phyloP scores from a whole-genome alignment of 2,888 invertebrate genomes.

The Rhogogaster chlorosoma region DNA sequence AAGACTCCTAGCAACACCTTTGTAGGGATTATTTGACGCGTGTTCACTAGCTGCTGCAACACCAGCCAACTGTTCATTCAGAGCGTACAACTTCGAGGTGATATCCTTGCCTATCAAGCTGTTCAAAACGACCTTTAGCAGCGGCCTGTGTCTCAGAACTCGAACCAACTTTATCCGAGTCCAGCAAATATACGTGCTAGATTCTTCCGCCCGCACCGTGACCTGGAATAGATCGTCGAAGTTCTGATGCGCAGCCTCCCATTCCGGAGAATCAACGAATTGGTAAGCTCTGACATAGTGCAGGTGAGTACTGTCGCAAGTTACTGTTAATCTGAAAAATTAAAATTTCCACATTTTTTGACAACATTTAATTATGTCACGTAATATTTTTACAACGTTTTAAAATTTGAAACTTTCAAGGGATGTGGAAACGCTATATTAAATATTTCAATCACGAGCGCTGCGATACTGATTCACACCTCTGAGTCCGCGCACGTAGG shows the following conservation, averaged over 20 bases:
- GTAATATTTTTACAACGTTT: no score
- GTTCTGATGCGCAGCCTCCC: conserved; percentile 90
- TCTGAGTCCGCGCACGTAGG: no score
- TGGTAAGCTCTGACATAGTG: conserved; percentile 90
- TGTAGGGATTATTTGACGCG: conserved; percentile 77
- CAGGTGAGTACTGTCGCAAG: conserved; percentile 90
- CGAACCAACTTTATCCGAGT: conserved; percentile 87
- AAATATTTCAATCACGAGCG: no score
- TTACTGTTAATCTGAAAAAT: conserved; percentile 86
- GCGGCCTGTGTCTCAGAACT: conserved; percentile 86
- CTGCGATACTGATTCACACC: no score
- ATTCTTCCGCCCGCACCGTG: conserved; percentile 85
- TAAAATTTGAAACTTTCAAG: neutral
- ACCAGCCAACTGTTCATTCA: conserved; percentile 86
- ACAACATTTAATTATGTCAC: neutral
- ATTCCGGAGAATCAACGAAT: conserved; percentile 94
- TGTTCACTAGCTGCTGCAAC: conserved; percentile 74
- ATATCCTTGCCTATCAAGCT: conserved; percentile 92
- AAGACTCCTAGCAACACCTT: conserved; percentile 84
- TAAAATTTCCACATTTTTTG: neutral
- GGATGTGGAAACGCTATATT: neutral
- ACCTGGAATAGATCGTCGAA: conserved; percentile 90
- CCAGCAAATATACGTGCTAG: conserved; percentile 89
- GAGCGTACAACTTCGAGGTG: conserved; percentile 90
- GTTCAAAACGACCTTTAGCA: conserved; percentile 87